Base-by-base conservation (phyloP, 2,797 vertebrate species). In the Chloroceryle inda region DNA sequence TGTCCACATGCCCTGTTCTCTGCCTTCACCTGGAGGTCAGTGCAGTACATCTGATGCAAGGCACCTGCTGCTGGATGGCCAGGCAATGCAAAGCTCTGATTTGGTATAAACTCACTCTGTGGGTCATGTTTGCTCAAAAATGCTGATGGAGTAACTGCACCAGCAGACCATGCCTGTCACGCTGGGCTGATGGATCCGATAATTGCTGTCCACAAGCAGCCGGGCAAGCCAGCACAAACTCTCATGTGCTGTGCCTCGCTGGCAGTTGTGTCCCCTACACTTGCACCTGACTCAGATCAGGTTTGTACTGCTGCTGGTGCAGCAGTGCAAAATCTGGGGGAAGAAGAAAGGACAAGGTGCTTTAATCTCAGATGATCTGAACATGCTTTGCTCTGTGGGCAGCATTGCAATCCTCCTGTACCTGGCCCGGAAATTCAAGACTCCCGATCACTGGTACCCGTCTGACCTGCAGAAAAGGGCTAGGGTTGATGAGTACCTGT, bases 361-460 rank as follows among this genome's bases (percentile, higher is more conserved):
- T 84, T 86, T 44, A 17, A 9, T 68, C n/a, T 52, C 49, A 20
- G 55, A 15, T 58, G 2, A 45, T 20, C 61, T 94, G 50, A 85
- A 35, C 0, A 0, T 82, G 50, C 75, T 58, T 85, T n/a, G 7
- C 61, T 83, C 40, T 24, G 75, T 49, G 90, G 45, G 69, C 97
- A 99, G 99, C 49, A 69, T 97, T 50, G 99, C 99, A 1, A 99
- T 99, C 95, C 98, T 99, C 85, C 94, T 97, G 76, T 99, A 99
- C 97, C 44, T 99, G 95, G 97, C 50, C 6, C 97, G 98, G 87
- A 99, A 99, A 89, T 98, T 98, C 92, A 96, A 97, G 2, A 95
- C 98, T 8, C 97, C 99, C 1, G 99, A 99, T 31, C 98, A 99
- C 97, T 99, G 99, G 99, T 99, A 99, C 92, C 99, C 99, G 0